A percentile compares a stretch with the other conserved stretches of the same genome.
Conservation (phyloP, 1,140 invertebrate species). For the Sipha flava region DNA sequence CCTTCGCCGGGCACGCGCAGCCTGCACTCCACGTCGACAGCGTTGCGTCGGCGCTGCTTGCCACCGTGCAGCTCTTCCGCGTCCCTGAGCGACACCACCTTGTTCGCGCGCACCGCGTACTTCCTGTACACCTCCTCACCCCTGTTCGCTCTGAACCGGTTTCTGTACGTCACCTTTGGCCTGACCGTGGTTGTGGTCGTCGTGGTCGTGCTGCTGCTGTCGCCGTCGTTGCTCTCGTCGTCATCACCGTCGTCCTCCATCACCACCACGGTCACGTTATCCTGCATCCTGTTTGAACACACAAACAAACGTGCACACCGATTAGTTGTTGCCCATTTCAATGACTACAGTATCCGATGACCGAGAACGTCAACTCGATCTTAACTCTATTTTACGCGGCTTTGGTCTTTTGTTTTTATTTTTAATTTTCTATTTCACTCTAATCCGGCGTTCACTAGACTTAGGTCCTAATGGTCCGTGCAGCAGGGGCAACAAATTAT, state of each 20-base stretch:
- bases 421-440: too few relatives aligned
- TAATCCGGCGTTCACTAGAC: too few relatives aligned
- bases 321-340: too few relatives aligned
- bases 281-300: not conserved
- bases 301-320: not conserved
- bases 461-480: too few relatives aligned
- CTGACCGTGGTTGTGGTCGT: not conserved
- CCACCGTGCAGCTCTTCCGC: not conserved
- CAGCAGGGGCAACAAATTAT: too few relatives aligned
- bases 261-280: not conserved
- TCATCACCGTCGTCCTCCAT: slow-evolving; percentile 8
- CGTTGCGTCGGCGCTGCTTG: not conserved
- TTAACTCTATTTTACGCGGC: too few relatives aligned
- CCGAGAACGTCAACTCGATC: too few relatives aligned
- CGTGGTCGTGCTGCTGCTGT: not conserved
- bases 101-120: not conserved
- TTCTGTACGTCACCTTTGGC: not conserved
- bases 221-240: not conserved
- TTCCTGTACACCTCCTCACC: not conserved
- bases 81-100: not conserved
- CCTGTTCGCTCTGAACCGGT: not conserved
- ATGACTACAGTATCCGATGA: too few relatives aligned
- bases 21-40: not conserved
- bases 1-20: slow-evolving; percentile 12
- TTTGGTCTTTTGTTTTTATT: too few relatives aligned